These are phyloP conservation scores for Echinometra lucunter DNA, from an alignment of 53 echinoderm and acorn worm species.

Conservation along the genomic window DNA sequence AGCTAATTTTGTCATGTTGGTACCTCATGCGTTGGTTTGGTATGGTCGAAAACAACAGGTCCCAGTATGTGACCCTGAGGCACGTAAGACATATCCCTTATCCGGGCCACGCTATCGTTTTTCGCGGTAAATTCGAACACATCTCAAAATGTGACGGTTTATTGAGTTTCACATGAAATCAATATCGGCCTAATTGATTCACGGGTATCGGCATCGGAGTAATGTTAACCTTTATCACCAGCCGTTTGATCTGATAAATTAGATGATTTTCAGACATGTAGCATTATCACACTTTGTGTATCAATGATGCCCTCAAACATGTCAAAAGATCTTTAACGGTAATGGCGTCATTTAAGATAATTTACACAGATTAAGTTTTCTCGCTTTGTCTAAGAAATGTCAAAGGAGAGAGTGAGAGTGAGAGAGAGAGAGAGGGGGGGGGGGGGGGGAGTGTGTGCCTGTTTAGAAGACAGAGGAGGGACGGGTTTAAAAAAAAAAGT, in stretches of 20 bases:
- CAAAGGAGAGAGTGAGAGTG: too few relatives aligned
- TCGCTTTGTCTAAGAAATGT: not conserved
- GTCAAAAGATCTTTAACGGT: too few relatives aligned
- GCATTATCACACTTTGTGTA: too few relatives aligned
- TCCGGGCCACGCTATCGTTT: constrained; percentile 53
- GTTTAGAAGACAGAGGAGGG: not conserved
- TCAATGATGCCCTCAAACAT: too few relatives aligned
- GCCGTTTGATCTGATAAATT: not conserved
- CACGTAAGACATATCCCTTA: constrained; percentile 13
- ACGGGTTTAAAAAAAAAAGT: not conserved
- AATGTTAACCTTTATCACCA: constrained; percentile 15
- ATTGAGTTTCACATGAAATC: constrained; percentile 59
- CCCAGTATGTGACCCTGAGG: constrained; percentile 21
- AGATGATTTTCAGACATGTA: too few relatives aligned
- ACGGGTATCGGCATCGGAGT: constrained; percentile 25
- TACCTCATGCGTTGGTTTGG: not conserved
- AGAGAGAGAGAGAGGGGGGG: too few relatives aligned
- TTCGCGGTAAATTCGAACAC: constrained; percentile 6
- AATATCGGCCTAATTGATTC: constrained; percentile 46
- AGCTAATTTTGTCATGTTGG: too few relatives aligned
- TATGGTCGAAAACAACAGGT: not conserved
- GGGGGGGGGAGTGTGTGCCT: not conserved
- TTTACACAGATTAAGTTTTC: not conserved
- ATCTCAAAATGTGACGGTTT: constrained; percentile 52
- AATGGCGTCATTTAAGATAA: too few relatives aligned